Evolutionary conservation across 2,797 vertebrate species (phyloP).

Genomic region (Sebastes itinus): DNA sequence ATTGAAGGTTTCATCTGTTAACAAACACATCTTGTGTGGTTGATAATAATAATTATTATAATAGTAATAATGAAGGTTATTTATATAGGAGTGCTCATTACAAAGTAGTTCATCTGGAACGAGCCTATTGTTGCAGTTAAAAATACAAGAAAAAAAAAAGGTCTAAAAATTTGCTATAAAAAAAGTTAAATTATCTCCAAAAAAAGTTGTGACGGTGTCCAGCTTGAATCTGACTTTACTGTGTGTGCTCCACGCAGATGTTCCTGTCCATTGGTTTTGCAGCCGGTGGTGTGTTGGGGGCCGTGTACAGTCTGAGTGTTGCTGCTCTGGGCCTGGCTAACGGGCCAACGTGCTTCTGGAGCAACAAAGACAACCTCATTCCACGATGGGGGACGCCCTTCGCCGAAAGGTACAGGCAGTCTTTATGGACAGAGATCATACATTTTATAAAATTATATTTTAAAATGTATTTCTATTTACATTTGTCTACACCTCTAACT

Average conservation of each 20-base stretch:
- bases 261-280: constrained; percentile 84
- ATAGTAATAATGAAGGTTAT: no score
- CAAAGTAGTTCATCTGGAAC: no score
- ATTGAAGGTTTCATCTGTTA: no score
- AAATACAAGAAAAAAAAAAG: no score
- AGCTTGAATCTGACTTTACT: not conserved
- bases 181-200: no score
- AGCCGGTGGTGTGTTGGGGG: constrained; percentile 69
- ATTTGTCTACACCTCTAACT: not conserved
- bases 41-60: no score
- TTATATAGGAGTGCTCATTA: no score
- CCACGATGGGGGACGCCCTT: constrained; percentile 41
- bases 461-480: not conserved
- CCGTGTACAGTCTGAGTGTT: constrained; percentile 64
- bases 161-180: no score
- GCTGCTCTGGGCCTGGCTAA: constrained; percentile 70
- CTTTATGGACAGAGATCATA: not conserved
- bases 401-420: constrained; percentile 25
- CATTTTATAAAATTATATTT: not conserved
- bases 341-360: constrained; percentile 64
- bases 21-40: accelerated
- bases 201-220: not conserved
- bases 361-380: accelerated
- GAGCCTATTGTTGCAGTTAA: no score
- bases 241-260: constrained; percentile 72